These are phyloP conservation scores for Myrmophylax atrothorax DNA, from an alignment of 2,113 vertebrate species.

Conservation along the genomic window DNA sequence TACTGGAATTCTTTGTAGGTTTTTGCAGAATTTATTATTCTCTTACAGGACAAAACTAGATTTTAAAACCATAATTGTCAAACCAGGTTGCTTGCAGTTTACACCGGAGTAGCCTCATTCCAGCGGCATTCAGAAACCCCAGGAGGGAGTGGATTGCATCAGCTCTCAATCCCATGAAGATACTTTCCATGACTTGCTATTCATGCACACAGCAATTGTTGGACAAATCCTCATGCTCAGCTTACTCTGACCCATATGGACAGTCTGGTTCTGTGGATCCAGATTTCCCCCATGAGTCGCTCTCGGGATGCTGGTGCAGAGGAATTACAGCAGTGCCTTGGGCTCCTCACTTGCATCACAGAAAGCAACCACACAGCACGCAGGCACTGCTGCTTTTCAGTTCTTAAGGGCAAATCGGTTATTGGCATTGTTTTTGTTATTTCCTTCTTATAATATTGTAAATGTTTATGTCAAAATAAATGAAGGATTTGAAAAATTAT, in stretches of 20 bases:
- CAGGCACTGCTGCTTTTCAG: neutral
- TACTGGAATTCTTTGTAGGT: neutral
- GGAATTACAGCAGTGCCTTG: neutral
- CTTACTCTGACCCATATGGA: neutral
- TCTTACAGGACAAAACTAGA: neutral
- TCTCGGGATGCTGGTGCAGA: neutral
- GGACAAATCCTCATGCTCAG: neutral
- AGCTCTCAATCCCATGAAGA: neutral
- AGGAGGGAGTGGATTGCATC: neutral
- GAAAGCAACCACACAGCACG: neutral
- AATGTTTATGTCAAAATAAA: neutral
- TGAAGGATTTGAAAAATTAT: neutral
- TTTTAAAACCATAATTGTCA: neutral
- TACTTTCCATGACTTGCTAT: neutral
- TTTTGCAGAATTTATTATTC: neutral
- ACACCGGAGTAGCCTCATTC: neutral
- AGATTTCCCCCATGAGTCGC: neutral
- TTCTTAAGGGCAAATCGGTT: neutral
- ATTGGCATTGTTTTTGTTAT: neutral
- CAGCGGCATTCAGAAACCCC: neutral
- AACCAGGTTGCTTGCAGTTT: neutral
- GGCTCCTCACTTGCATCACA: neutral
- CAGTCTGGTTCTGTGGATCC: neutral
- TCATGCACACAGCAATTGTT: neutral
- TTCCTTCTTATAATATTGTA: neutral